Base-by-base conservation (phyloP, 2,888 invertebrate species). In the Agapetus fuscipes region DNA sequence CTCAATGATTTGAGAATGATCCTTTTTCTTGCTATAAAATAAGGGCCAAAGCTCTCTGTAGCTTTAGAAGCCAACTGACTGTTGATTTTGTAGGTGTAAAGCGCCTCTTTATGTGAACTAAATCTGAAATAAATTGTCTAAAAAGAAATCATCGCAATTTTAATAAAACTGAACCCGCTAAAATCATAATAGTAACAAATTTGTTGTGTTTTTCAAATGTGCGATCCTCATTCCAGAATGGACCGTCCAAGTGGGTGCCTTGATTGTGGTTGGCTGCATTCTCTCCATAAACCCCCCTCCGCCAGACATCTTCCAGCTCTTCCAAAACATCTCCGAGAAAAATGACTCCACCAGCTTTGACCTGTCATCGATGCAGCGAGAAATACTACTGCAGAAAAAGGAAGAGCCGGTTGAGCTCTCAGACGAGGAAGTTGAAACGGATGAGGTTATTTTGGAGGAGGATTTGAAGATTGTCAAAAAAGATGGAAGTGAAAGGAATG, bases 191-290 rank as follows among this genome's bases (percentile, higher is more conserved):
- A n/a, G n/a, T n/a, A n/a, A n/a, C n/a, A n/a, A n/a, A n/a, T n/a
- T n/a, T n/a, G n/a, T n/a, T n/a, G n/a, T n/a, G n/a, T n/a, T n/a
- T n/a, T n/a, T n/a, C n/a, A n/a, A n/a, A n/a, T n/a, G n/a, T n/a
- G n/a, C n/a, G n/a, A n/a, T n/a, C n/a, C n/a, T n/a, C n/a, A n/a
- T 60, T 64, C 45, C 56, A 80, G 83, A 82, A 68, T 63, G 74
- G n/a, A 74, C 76, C 7, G 65, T 83, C 26, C 76, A 80, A 66
- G 83, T 86, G 1, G 80, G 80, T 2, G 78, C 83, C 1, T 54
- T 87, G 31, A 77, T 82, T 47, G 80, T 82, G 14, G 74, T 84
- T 56, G 84, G 84, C 17, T 80, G 81, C 52, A 62, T 84, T 28
- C 61, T 83, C 30, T 76, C 79, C 1, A 61, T 74, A 0, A 76